phyloP scores from a whole-genome alignment of 2,113 vertebrate species.

The Upupa epops region DNA sequence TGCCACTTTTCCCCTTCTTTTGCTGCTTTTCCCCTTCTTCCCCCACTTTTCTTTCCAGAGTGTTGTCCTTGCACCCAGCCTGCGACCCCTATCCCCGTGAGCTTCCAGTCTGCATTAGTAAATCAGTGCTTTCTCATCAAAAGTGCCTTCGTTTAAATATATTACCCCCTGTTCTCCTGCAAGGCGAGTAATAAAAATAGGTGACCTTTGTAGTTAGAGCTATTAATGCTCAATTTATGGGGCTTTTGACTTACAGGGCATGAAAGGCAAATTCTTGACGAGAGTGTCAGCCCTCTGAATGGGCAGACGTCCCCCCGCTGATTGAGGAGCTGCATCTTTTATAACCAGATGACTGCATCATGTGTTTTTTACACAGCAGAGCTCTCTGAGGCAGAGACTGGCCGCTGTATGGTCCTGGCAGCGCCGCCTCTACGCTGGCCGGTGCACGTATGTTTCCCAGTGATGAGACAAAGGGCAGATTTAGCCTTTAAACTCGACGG shows the following conservation, averaged over 20 bases:
- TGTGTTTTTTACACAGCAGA: neutral
- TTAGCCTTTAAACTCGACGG: neutral
- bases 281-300: neutral
- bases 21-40: neutral
- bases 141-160: neutral
- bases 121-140: neutral
- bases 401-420: neutral
- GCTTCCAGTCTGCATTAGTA: neutral
- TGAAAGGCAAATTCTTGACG: neutral
- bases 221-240: neutral
- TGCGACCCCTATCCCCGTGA: neutral
- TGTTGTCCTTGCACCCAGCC: neutral
- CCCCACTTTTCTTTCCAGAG: neutral
- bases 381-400: neutral
- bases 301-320: neutral
- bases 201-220: slow-evolving; percentile 1
- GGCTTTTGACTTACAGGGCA: neutral
- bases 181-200: neutral
- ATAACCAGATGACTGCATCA: neutral
- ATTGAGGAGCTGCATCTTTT: neutral
- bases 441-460: neutral
- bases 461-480: neutral
- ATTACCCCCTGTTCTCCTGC: neutral
- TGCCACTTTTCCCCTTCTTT: neutral
- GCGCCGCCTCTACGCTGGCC: fast-evolving